These are phyloP conservation scores for Hyposoter didymator DNA, from an alignment of 2,888 invertebrate genomes.

Conservation along the genomic window DNA sequence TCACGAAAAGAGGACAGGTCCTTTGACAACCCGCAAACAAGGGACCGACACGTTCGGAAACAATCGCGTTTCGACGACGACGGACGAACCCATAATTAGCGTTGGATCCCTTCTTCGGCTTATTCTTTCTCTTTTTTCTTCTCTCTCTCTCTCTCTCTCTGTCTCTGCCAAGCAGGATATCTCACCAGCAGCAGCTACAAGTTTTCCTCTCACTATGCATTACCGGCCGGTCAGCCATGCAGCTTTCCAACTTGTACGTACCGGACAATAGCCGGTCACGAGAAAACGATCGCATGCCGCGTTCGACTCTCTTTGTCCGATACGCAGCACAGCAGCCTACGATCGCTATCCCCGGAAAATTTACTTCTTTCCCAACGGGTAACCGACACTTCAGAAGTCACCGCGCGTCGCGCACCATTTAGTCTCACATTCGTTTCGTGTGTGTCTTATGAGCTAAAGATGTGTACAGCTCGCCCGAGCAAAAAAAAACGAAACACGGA, in stretches of 20 bases:
- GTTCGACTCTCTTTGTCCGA: neutral
- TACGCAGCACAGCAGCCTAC: neutral
- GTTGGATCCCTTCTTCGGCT: constrained; percentile 74
- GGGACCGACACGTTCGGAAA: constrained; percentile 79
- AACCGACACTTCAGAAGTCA: constrained; percentile 74
- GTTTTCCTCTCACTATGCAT: constrained; percentile 72
- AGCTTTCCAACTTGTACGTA: neutral
- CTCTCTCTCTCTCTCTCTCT: neutral
- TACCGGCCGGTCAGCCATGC: neutral
- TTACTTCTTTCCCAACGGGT: constrained; percentile 59
- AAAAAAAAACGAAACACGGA: constrained; percentile 18
- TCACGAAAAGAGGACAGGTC: constrained; percentile 68
- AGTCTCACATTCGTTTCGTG: constrained; percentile 64
- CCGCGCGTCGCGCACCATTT: constrained; percentile 75
- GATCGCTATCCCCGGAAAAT: constrained; percentile 66
- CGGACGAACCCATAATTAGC: constrained; percentile 81
- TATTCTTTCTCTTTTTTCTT: constrained; percentile 15
- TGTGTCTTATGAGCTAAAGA: constrained; percentile 25
- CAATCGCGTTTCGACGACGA: constrained; percentile 75
- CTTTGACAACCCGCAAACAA: constrained; percentile 81
- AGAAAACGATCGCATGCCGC: constrained; percentile 52
- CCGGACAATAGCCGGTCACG: constrained; percentile 58
- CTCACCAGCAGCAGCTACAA: constrained; percentile 71
- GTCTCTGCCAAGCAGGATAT: constrained; percentile 57
- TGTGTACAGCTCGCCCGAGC: neutral